phyloP scores from a whole-genome alignment of 2,113 vertebrate genomes.

The Petrocephalus microphthalmus region DNA sequence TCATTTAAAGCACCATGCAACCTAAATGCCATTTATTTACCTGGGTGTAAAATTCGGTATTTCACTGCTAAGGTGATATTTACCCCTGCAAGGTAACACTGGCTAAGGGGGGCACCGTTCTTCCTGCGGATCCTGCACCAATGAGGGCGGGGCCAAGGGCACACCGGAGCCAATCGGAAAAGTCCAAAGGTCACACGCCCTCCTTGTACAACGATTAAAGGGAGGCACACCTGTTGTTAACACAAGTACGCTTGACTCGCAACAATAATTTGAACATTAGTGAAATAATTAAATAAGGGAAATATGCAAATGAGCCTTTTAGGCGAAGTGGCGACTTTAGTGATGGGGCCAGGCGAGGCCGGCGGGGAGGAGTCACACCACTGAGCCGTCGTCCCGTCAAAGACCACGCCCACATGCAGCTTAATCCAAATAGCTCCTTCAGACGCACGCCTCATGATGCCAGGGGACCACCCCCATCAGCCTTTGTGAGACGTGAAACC shows the following conservation, averaged over 20 bases:
- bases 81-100: not conserved
- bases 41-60: not conserved
- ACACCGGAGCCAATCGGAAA: not conserved
- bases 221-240: not conserved
- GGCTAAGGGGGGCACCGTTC: not conserved
- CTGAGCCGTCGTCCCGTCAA: not conserved
- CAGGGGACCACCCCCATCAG: not conserved
- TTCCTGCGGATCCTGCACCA: not conserved
- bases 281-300: not conserved
- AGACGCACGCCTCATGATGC: not conserved
- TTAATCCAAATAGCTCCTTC: not conserved
- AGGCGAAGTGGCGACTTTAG: not conserved
- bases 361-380: not conserved
- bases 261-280: slow-evolving; percentile 8
- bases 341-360: not conserved
- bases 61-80: not conserved
- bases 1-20: not conserved
- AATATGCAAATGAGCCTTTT: not conserved
- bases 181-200: not conserved
- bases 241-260: not conserved
- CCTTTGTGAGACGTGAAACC: too few relatives aligned
- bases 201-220: not conserved
- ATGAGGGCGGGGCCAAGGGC: not conserved
- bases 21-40: not conserved
- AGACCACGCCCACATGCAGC: not conserved